These are phyloP conservation scores for Neocrepidodera transversa DNA, from an alignment of 2,888 invertebrate genomes.

Conservation along the genomic window DNA sequence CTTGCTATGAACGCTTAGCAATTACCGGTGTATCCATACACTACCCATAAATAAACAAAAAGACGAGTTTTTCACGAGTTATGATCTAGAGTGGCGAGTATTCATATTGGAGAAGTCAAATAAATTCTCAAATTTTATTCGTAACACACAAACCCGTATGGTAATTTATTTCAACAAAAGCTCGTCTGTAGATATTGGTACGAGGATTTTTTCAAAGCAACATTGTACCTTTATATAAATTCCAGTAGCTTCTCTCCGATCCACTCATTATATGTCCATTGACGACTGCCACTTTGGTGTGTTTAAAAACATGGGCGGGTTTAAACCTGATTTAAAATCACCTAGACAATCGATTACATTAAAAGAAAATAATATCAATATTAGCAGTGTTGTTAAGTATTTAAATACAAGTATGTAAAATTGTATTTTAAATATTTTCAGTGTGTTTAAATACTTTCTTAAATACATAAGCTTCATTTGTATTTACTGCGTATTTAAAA, in stretches of 20 bases:
- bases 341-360: too few species aligned
- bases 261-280: neutral
- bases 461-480: too few species aligned
- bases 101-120: conserved; percentile 24
- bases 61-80: conserved; percentile 22
- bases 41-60: conserved; percentile 28
- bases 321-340: neutral
- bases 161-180: conserved; percentile 30
- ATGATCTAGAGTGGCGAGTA: conserved; percentile 22
- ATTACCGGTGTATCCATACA: conserved; percentile 26
- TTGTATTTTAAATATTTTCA: too few species aligned
- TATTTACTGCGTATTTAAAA: too few species aligned
- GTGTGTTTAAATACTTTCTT: too few species aligned
- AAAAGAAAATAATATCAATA: too few species aligned
- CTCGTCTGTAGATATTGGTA: neutral
- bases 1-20: conserved; percentile 23
- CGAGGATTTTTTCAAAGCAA: conserved; percentile 27
- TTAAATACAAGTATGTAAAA: too few species aligned
- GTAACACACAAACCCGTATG: conserved; percentile 18
- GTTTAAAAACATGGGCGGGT: neutral
- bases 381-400: too few species aligned
- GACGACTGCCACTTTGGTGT: neutral
- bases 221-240: conserved; percentile 23
- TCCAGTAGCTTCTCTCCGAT: conserved; percentile 3
- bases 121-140: conserved; percentile 31